Evolutionary conservation across 1,140 invertebrate genomes (phyloP).

Genomic region (Nymphalis io): DNA sequence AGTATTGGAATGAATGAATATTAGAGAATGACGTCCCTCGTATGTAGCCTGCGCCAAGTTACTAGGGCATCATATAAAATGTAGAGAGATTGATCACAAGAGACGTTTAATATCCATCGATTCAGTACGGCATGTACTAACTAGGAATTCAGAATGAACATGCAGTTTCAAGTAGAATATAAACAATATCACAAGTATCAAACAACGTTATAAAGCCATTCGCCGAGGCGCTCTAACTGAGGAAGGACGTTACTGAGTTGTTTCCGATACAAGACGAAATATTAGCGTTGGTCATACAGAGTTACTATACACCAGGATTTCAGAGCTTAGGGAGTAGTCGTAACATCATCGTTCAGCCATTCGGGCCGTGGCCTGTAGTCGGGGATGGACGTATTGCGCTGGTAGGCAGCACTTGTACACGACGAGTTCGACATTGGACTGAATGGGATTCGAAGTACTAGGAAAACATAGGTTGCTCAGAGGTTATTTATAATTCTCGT

Average conservation of each 20-base stretch:
- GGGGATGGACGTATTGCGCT: conserved; percentile 20
- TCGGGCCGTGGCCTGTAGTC: conserved; percentile 23
- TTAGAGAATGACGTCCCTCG: conserved; percentile 54
- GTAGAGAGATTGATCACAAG: conserved; percentile 5
- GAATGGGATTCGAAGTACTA: conserved; percentile 27
- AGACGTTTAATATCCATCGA: conserved; percentile 7
- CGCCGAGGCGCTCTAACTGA: conserved; percentile 10
- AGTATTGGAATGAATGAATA: conserved; percentile 36
- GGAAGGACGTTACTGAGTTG: conserved; percentile 5
- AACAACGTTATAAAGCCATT: conserved; percentile 19
- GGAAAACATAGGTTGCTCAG: conserved; percentile 11
- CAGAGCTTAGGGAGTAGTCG: conserved; percentile 9
- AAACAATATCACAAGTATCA: too few relatives aligned
- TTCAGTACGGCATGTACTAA: conserved; percentile 6
- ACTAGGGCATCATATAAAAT: conserved; percentile 53
- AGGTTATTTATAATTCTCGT: background rate
- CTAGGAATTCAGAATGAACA: conserved; percentile 3
- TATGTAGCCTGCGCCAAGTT: conserved; percentile 51
- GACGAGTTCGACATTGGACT: conserved; percentile 24
- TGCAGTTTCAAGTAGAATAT: background rate
- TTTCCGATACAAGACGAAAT: conserved; percentile 6
- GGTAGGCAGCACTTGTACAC: background rate
- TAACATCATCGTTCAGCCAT: conserved; percentile 11
- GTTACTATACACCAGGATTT: conserved; percentile 18
- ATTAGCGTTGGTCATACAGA: conserved; percentile 15